Evolutionary conservation across 92 coral and sea anemone genomes (phyloP).

Genomic region (Plumapathes pennacea): DNA sequence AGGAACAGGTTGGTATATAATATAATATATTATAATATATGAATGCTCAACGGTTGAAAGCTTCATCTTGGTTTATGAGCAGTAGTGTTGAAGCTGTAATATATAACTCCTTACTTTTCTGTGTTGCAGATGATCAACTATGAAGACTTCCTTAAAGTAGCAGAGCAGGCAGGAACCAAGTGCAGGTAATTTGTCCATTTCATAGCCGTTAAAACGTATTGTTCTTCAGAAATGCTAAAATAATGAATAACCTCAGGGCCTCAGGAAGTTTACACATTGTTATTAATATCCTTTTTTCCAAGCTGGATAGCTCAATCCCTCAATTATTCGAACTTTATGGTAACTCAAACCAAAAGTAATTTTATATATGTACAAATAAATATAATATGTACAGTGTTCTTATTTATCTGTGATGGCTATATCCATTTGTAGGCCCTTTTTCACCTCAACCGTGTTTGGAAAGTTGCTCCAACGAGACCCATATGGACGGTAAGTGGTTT

Average conservation of each 20-base stretch:
- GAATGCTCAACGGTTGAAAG: not conserved
- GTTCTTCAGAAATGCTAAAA: not conserved
- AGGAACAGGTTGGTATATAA: constrained; percentile 90
- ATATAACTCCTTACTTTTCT: too few species aligned
- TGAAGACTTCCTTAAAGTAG: constrained; percentile 91
- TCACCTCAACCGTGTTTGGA: constrained; percentile 91
- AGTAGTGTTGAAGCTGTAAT: not conserved
- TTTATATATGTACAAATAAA: too few species aligned
- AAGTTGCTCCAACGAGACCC: constrained; percentile 91
- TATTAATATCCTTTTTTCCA: too few species aligned
- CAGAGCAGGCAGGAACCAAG: constrained; percentile 84
- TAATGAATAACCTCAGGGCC: too few species aligned
- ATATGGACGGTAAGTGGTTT: constrained; percentile 76
- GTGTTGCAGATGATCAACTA: constrained; percentile 88
- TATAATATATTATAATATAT: not conserved
- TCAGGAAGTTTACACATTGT: too few species aligned
- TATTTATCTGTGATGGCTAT: too few species aligned
- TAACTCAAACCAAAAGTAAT: too few species aligned
- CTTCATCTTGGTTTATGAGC: not conserved
- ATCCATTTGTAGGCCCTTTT: constrained; percentile 64
- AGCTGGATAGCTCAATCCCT: too few species aligned
- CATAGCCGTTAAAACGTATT: not conserved
- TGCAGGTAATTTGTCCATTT: constrained; percentile 59
- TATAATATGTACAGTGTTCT: too few species aligned
- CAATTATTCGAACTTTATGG: too few species aligned